Base-by-base conservation (phyloP, 2,888 invertebrate species). In the Abrostola triplasia region DNA sequence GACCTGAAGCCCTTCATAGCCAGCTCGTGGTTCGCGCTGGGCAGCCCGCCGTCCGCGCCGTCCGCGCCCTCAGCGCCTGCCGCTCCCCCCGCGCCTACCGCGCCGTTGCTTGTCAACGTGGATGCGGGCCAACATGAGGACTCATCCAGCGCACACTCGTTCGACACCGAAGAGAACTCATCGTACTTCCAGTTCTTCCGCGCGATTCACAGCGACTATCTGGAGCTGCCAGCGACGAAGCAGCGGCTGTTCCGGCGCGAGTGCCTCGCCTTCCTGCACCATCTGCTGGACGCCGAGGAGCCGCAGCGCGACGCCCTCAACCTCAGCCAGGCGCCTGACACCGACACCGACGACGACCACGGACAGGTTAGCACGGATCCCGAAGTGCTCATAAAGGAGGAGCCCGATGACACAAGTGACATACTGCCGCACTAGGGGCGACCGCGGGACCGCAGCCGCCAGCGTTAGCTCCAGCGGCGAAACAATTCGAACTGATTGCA, bases 111-210 rank as follows among this genome's bases (percentile, higher is more conserved):
- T 11, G 72, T 76, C 42, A 83, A 84, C 24, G 56, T 64, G 47
- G 84, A 88, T 64, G 84, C 89, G 5, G 81, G 84, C 69, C 67
- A 80, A 40, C 57, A 75, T 67, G 88, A 88, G 36, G 88, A 86
- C 79, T 79, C 85, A 70, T 81, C 81, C 57, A 81, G 84, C 63
- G 87, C 89, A 6, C 74, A 77, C 1, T 77, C 84, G 49, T 90
- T 91, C 82, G 84, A 85, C 10, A 76, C 89, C 0, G 93, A 93
- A 59, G 94, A 93, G 68, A 90, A 84, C 81, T 81, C 86, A 5
- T 90, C 92, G 1, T 94, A 87, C 81, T 93, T 93, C 75, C 92
- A 93, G 67, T 94, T 94, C 84, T 94, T 94, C 81, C 87, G 92
- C 12, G 92, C 92, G 12, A 88, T 94, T 38, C 80, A 92, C 76